A percentile compares a stretch with the other conserved stretches of the same genome.
These are phyloP conservation scores for Heliopora coerulea DNA, from an alignment of 92 coral and sea anemone species.

Conservation along the genomic window DNA sequence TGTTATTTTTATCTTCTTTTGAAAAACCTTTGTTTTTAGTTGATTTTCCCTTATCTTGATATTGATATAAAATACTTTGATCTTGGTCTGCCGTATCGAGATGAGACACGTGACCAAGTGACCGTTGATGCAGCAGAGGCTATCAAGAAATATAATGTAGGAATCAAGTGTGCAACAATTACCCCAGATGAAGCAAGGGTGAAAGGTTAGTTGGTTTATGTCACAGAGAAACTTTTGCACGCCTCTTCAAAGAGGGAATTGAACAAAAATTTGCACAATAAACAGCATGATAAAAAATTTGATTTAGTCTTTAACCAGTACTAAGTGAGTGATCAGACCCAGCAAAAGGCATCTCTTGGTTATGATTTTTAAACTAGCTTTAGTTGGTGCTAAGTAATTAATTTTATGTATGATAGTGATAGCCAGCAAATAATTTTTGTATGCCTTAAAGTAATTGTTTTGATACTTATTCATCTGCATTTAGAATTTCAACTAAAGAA, in stretches of 20 bases:
- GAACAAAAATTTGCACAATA: neutral
- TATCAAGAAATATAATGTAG: conserved; percentile 84
- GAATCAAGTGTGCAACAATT: conserved; percentile 98
- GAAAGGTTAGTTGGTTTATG: conserved; percentile 61
- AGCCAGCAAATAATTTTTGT: too few relatives aligned
- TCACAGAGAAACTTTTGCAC: neutral
- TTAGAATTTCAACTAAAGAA: conserved; percentile 88
- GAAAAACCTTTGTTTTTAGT: too few relatives aligned
- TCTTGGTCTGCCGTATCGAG: conserved; percentile 93
- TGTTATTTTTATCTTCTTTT: too few relatives aligned
- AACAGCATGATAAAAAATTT: neutral
- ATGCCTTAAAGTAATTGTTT: neutral
- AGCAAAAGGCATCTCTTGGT: too few relatives aligned
- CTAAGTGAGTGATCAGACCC: too few relatives aligned
- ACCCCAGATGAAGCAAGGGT: conserved; percentile 98
- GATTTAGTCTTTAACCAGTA: too few relatives aligned
- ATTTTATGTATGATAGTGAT: too few relatives aligned
- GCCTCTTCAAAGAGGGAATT: too few relatives aligned
- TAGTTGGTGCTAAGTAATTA: too few relatives aligned
- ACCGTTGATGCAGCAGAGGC: conserved; percentile 98
- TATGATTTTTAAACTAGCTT: too few relatives aligned
- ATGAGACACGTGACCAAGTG: conserved; percentile 78
- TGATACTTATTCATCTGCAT: neutral
- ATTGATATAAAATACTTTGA: conserved; percentile 92
- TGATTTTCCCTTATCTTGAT: conserved; percentile 80